Evolutionary conservation across 2,888 invertebrate genomes (phyloP), one percentile per base, ranked within the genome.

Genomic region (Metellina segmentata): DNA sequence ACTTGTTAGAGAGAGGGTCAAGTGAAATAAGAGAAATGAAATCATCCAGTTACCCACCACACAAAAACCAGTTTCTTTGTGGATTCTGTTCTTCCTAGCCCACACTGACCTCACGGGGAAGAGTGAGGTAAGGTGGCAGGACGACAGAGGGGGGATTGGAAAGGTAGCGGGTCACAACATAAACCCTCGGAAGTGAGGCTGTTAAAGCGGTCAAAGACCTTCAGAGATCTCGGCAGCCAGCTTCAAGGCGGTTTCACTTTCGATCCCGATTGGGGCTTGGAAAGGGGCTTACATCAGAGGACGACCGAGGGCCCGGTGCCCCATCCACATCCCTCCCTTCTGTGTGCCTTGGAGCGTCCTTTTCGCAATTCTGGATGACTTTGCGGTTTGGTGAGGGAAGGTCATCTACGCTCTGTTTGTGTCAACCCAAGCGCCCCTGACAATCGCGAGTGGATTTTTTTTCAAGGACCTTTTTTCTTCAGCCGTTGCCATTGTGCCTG

Each of bases 201-300:
- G n/a, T 51, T 71, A 82, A 48, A 13, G n/a, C 61, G 82, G 82
- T 82, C 82, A 82, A 82, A 82, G 82, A 71, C 82, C 81, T 82
- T 82, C 81, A 53, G 19, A 9, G n/a, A 19, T 82, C n/a, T 34
- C 71, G 6, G 19, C 70, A 71, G 51, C 19, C 34, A 13, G 19
- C 13, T 51, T n/a, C 11, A n/a, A n/a, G n/a, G 19, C 0, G 0
- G 19, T 77, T 77, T 77, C 51, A 77, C 77, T 77, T 77, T 77
- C 77, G n/a, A 48, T 34, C 49, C 48, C 34, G 77, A 20, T 34
- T 52, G 77, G 77, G 52, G 77, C 77, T 51, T 77, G 16, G 4
- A 7, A 77, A 51, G 19, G 19, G 52, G 19, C 9, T 71, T 71
- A 70, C 48, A 13, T 81, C 48, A 81, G 61, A 16, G 11, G 34